Evolutionary conservation across 2,113 vertebrate species (phyloP), one percentile per base, ranked within the genome.

Genomic region (Strigops habroptila): DNA sequence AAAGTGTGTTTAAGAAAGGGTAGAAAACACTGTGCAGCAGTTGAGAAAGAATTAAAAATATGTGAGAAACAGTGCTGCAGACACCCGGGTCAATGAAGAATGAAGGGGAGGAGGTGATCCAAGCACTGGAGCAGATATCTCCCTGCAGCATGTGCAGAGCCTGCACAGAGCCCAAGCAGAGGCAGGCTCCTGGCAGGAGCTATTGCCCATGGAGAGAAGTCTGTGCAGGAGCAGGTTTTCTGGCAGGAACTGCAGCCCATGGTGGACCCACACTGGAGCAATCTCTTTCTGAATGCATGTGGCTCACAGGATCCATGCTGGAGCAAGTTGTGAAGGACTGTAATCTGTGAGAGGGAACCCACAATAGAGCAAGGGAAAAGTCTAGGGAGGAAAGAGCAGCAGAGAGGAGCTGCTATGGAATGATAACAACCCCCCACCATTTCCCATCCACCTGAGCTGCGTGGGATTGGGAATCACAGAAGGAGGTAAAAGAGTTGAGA

Each of bases 21-120:
- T 44, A 62, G 35, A 63, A 81, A 46, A 43, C 39, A 65, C 22
- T 24, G 15, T 0, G 0, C 30, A 70, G 62, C 13, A 44, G 11
- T 2, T 68, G 30, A 44, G 79, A 65, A 37, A 83, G 53, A 51
- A 4, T 10, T 48, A 78, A 81, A 62, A 11, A 7, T 1, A 2
- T 14, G 8, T 69, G 64, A 48, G 53, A 51, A 81, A 59, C 33
- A 55, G 28, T 7, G 12, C 22, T 51, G 70, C 44, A 60, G 67
- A 39, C 33, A 35, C 21, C 53, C 17, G 75, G 41, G 49, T 78
- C 44, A 19, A 22, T 52, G 65, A 41, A 35, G 48, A 31, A 65
- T 13, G 12, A 70, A 13, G 21, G 28, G 9, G 18, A 59, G 31
- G 43, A 80, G 13, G 18, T 75, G 49, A 39, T 94, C 2, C 44